Evolutionary conservation across 2,888 invertebrate species (phyloP), one percentile per base, ranked within the genome.

Genomic region (Prenolepis imparis): DNA sequence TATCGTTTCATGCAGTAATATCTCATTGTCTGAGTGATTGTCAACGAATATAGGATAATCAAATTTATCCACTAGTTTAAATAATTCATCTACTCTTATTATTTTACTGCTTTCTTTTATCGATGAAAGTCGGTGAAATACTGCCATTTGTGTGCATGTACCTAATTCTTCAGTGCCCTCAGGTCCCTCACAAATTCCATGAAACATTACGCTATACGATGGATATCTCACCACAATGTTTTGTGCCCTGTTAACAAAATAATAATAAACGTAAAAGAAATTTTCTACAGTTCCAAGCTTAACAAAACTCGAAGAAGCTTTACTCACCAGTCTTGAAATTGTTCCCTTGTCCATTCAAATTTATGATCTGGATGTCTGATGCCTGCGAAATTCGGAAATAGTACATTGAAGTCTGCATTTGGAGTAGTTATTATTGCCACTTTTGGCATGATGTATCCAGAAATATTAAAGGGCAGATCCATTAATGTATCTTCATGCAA

Each of bases 321-420:
- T 32, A 48, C 88, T 95, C 95, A 98, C 98, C 99, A 99, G 86
- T 97, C 96, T 94, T 97, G 95, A 95, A 99, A 99, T 94, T 99
- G 97, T 84, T 96, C 95, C 88, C 98, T 96, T 0, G 96, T 97
- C 99, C 99, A 99, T 95, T 99, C 99, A 96, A 99, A 99, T 94
- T 98, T 98, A 93, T 99, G 99, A 95, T 99, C 99, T 92, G 95
- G 95, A 94, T 99, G 98, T 78, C 99, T 96, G 84, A 98, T 96
- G 8, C 96, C 96, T 89, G 95, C 95, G 75, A 95, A 95, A 82
- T 95, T 94, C 11, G 95, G 94, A 92, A 99, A 98, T 0, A 98
- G 94, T 0, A 97, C 95, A 95, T 99, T 99, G 92, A 97, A 99
- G 87, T 99, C 99, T 0, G 96, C 96, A 95, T 99, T 99, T 0